Evolutionary conservation across 2,888 invertebrate genomes (phyloP).

Genomic region (Diaperis boleti): DNA sequence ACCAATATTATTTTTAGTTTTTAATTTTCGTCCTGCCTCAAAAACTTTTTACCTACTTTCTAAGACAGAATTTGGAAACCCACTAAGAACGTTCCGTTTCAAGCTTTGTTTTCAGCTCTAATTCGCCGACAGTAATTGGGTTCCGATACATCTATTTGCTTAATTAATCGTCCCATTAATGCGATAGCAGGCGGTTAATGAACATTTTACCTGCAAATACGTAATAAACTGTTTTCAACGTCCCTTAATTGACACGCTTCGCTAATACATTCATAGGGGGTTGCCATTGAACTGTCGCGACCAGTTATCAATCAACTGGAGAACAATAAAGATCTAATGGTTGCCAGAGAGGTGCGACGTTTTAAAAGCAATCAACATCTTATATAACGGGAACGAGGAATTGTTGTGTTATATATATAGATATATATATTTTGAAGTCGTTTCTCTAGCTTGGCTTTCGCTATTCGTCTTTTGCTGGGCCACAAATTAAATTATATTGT

Average conservation of each 20-base stretch:
- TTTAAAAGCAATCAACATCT: conserved; percentile 58
- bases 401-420: conserved; percentile 45
- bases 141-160: conserved; percentile 21
- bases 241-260: conserved; percentile 50
- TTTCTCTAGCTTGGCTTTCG: conserved; percentile 31
- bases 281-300: conserved; percentile 54
- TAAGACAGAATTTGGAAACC: no score
- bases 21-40: no score
- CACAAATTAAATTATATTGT: conserved; percentile 42
- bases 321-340: conserved; percentile 62
- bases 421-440: conserved; percentile 32
- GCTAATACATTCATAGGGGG: conserved; percentile 56
- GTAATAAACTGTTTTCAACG: conserved; percentile 45
- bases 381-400: conserved; percentile 51
- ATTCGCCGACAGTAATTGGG: no score
- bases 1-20: no score
- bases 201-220: conserved; percentile 43
- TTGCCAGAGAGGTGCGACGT: conserved; percentile 55
- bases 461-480: conserved; percentile 39
- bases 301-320: conserved; percentile 58
- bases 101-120: no score
- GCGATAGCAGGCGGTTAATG: conserved; percentile 30
- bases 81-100: no score
- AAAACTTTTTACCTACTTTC: no score
- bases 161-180: conserved; percentile 41